Conservation (phyloP, 2,888 invertebrate genomes). For the Lypha dubia region DNA sequence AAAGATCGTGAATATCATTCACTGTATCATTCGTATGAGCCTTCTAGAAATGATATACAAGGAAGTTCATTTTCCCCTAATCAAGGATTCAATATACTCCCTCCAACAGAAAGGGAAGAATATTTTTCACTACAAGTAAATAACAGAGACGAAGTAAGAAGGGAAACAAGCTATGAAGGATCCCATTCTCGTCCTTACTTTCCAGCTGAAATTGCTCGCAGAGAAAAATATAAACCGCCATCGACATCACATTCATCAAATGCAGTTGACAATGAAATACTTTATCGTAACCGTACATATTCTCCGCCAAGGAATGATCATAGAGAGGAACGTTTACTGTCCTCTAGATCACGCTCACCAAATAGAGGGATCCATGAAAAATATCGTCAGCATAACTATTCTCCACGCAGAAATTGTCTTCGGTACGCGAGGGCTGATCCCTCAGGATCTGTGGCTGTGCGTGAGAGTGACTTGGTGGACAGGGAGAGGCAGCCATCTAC, state of each 20-base stretch:
- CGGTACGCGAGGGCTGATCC: too few species aligned
- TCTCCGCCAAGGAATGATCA: too few species aligned
- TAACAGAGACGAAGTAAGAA: neutral
- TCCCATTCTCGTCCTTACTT: neutral
- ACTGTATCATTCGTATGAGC: neutral
- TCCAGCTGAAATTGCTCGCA: neutral
- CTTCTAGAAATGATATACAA: neutral
- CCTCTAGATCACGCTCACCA: neutral
- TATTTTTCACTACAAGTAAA: neutral
- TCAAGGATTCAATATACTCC: neutral
- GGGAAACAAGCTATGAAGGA: neutral
- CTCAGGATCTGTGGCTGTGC: too few species aligned
- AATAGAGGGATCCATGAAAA: neutral
- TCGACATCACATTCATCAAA: neutral
- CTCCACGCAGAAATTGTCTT: neutral
- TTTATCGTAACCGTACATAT: too few species aligned
- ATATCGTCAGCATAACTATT: neutral
- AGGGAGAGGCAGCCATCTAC: too few species aligned
- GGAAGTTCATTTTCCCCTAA: conserved; percentile 1
- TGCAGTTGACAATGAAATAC: too few species aligned
- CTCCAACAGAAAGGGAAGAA: neutral
- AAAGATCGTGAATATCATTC: neutral
- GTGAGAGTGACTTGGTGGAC: too few species aligned
- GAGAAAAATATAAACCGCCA: neutral
- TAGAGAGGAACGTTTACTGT: too few species aligned